These are phyloP conservation scores for Cryptocephalus moraei DNA, from an alignment of 2,888 invertebrate genomes.

Conservation along the genomic window DNA sequence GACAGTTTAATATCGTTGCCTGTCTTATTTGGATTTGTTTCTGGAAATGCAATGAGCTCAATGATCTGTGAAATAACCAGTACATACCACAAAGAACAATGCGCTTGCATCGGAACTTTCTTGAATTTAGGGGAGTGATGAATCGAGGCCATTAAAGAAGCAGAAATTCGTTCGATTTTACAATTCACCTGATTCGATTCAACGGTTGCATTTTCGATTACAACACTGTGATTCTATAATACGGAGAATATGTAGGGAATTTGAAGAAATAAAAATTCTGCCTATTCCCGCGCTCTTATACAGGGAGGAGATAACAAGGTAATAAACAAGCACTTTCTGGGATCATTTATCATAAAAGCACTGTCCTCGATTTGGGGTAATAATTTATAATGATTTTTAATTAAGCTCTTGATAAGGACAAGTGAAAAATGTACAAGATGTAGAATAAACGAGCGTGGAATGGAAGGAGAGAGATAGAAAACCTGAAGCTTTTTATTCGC, in stretches of 20 bases:
- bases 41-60: slow-evolving; percentile 25
- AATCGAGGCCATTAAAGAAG: slow-evolving; percentile 15
- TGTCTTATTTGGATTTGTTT: slow-evolving; percentile 21
- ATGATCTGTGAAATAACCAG: slow-evolving; percentile 34
- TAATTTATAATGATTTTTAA: slow-evolving; percentile 26
- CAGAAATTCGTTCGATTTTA: too few species aligned
- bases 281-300: too few species aligned
- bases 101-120: slow-evolving; percentile 16
- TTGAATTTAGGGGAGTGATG: slow-evolving; percentile 20
- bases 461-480: slow-evolving; percentile 2
- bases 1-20: slow-evolving; percentile 18
- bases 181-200: too few species aligned
- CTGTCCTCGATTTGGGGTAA: slow-evolving; percentile 16
- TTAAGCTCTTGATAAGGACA: slow-evolving; percentile 21
- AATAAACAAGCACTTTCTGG: too few species aligned
- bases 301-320: too few species aligned
- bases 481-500: slow-evolving; percentile 1
- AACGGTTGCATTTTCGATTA: too few species aligned
- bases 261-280: too few species aligned
- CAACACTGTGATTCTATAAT: too few species aligned
- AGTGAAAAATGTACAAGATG: slow-evolving; percentile 24
- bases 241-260: too few species aligned
- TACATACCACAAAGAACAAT: slow-evolving; percentile 23
- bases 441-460: slow-evolving; percentile 8
- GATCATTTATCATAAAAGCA: too few species aligned